These are phyloP conservation scores for Eudemis profundana DNA, from an alignment of 2,888 invertebrate genomes.

Conservation along the genomic window DNA sequence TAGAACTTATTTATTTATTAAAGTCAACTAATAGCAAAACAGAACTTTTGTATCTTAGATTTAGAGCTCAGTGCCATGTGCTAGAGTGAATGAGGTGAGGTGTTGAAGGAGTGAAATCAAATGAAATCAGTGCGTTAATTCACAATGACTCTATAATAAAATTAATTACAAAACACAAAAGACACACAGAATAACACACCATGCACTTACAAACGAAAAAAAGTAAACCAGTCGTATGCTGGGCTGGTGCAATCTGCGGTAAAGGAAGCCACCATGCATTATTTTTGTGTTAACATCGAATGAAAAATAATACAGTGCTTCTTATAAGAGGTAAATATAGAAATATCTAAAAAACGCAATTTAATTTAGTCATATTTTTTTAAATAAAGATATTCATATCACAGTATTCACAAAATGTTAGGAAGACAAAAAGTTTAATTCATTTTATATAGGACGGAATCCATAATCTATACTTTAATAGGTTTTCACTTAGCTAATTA, in stretches of 20 bases:
- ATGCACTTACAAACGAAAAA: slow-evolving; percentile 82
- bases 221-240: slow-evolving; percentile 75
- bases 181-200: slow-evolving; percentile 80
- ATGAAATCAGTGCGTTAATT: slow-evolving; percentile 83
- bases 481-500: slow-evolving; percentile 11
- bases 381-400: slow-evolving; percentile 52
- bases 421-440: slow-evolving; percentile 66
- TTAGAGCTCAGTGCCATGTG: slow-evolving; percentile 54
- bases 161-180: slow-evolving; percentile 80
- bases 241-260: slow-evolving; percentile 79
- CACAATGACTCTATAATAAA: slow-evolving; percentile 79
- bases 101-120: slow-evolving; percentile 72
- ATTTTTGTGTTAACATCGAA: slow-evolving; percentile 36
- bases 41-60: slow-evolving; percentile 53
- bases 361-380: slow-evolving; percentile 22
- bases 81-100: slow-evolving; percentile 67
- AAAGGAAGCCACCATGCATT: slow-evolving; percentile 74
- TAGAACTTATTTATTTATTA: slow-evolving; percentile 36
- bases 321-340: slow-evolving; percentile 21
- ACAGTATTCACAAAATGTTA: slow-evolving; percentile 64
- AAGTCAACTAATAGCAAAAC: slow-evolving; percentile 43
- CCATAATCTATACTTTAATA: slow-evolving; percentile 26
- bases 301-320: slow-evolving; percentile 19
- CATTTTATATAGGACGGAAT: slow-evolving; percentile 65
- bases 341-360: slow-evolving; percentile 13